These are phyloP conservation scores for Cyphomyrus discorhynchus DNA, from an alignment of 2,113 vertebrate genomes.

Conservation along the genomic window DNA sequence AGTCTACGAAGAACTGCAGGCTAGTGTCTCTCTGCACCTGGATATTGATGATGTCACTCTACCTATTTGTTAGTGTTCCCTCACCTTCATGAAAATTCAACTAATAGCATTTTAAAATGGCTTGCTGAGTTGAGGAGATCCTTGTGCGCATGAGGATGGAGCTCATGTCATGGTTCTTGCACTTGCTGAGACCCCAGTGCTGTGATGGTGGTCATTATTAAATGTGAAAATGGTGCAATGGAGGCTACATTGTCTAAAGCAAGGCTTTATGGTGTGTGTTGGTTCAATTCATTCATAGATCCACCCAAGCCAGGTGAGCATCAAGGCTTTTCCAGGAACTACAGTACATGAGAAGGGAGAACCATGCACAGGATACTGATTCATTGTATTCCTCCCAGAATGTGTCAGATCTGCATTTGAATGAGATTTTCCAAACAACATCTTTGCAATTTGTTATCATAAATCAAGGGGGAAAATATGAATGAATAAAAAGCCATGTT, in stretches of 20 bases:
- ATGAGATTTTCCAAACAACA: neutral
- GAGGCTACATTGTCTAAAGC: neutral
- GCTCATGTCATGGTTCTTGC: neutral
- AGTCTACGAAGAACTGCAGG: neutral
- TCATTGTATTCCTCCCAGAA: neutral
- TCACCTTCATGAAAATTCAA: neutral
- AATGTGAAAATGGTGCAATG: neutral
- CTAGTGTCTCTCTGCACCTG: neutral
- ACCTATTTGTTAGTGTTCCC: neutral
- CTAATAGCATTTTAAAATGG: neutral
- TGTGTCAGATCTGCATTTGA: neutral
- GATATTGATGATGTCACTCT: neutral
- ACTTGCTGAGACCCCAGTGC: neutral
- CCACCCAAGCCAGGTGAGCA: neutral
- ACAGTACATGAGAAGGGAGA: neutral
- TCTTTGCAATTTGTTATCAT: neutral
- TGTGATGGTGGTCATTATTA: neutral
- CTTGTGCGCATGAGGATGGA: neutral
- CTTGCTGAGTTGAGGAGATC: neutral
- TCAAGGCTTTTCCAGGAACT: neutral
- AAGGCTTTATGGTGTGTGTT: neutral
- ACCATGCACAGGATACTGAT: neutral
- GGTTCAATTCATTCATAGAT: neutral
- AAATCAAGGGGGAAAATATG: neutral
- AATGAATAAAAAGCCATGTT: neutral